These are phyloP conservation scores for Luidia sarsii DNA, from an alignment of 53 echinoderm and acorn worm genomes.

Conservation along the genomic window DNA sequence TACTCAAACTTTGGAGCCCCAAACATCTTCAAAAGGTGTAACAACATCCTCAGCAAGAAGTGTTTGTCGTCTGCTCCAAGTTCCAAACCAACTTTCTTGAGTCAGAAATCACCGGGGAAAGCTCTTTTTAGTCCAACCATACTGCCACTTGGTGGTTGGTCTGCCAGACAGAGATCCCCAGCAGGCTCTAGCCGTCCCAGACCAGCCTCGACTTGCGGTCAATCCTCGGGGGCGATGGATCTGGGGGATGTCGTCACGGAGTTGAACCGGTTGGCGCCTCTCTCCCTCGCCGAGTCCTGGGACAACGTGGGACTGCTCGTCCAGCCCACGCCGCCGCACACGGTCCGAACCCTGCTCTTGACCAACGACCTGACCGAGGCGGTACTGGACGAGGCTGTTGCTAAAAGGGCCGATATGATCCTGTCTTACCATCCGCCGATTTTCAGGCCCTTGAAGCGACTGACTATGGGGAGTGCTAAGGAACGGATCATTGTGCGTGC, in stretches of 20 bases:
- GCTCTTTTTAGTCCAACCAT: no score
- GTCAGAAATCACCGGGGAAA: no score
- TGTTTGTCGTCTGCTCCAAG: no score
- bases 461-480: conserved; percentile 80
- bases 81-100: no score
- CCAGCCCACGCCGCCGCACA: conserved; percentile 80
- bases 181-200: no score
- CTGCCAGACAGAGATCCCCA: no score
- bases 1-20: no score
- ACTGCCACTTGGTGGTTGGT: no score
- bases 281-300: conserved; percentile 81
- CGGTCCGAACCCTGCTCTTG: conserved; percentile 70
- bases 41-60: no score
- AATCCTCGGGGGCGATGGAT: conserved; percentile 65
- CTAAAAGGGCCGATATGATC: conserved; percentile 65
- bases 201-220: no score
- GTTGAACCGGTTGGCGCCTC: conserved; percentile 79
- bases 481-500: conserved; percentile 84
- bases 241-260: conserved; percentile 59
- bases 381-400: conserved; percentile 79
- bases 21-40: no score
- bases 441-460: conserved; percentile 78
- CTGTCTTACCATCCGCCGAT: conserved; percentile 96
- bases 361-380: conserved; percentile 91
- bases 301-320: conserved; percentile 96